Conservation (phyloP, 2,888 invertebrate species). For the Nysson spinosus region DNA sequence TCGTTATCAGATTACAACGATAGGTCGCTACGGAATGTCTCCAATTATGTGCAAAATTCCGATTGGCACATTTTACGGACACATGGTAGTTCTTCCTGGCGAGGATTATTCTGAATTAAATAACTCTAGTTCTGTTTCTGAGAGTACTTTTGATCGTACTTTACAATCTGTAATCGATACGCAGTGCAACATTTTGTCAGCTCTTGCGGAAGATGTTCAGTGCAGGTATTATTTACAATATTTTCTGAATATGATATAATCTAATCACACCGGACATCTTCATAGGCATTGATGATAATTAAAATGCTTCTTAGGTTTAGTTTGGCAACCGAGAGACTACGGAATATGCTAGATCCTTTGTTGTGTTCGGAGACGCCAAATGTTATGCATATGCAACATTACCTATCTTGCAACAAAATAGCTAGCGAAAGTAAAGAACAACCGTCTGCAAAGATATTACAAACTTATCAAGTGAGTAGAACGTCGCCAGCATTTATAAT, state of each 20-base stretch:
- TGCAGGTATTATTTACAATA: constrained; percentile 80
- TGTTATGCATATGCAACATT: constrained; percentile 90
- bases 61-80: constrained; percentile 95
- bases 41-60: constrained; percentile 94
- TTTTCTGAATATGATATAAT: background rate
- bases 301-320: constrained; percentile 77
- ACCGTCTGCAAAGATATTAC: constrained; percentile 80
- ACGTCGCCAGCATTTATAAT: background rate
- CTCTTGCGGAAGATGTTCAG: constrained; percentile 88
- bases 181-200: constrained; percentile 83
- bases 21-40: constrained; percentile 94
- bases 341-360: constrained; percentile 87
- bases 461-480: constrained; percentile 79
- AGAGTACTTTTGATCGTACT: constrained; percentile 65
- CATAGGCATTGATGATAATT: background rate
- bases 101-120: constrained; percentile 77
- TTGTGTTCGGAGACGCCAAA: constrained; percentile 89
- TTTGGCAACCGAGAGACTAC: constrained; percentile 90
- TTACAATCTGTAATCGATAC: constrained; percentile 77
- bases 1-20: constrained; percentile 87
- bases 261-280: background rate
- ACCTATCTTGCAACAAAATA: constrained; percentile 80
- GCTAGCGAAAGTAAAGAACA: constrained; percentile 81
- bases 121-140: constrained; percentile 63
- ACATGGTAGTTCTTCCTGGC: constrained; percentile 85